phyloP scores from a whole-genome alignment of 1,140 invertebrate species.

The Harpegnathos saltator region DNA sequence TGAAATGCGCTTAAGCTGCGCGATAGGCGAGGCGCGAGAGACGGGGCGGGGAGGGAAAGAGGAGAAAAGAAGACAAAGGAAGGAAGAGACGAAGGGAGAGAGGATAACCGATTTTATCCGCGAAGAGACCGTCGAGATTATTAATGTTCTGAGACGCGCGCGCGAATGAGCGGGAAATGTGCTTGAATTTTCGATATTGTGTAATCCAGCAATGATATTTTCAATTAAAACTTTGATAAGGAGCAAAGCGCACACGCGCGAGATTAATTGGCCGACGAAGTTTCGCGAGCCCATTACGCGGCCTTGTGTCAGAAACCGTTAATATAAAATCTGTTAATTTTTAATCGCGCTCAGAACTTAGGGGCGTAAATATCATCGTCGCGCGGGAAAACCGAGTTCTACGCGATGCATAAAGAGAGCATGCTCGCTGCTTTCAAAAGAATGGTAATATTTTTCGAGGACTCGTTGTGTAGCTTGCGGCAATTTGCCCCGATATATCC shows the following conservation, averaged over 20 bases:
- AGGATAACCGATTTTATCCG: neutral
- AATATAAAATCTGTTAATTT: too few species aligned
- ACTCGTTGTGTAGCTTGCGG: neutral
- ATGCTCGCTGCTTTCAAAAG: neutral
- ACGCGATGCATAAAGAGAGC: too few species aligned
- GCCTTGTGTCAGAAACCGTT: neutral
- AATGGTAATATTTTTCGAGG: neutral
- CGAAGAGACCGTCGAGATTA: neutral
- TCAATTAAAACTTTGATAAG: constrained; percentile 10
- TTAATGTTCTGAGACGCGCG: neutral
- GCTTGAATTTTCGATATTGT: neutral
- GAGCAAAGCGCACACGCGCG: neutral
- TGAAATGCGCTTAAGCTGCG: neutral
- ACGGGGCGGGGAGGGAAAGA: neutral
- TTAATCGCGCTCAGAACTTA: too few species aligned
- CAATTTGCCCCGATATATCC: neutral
- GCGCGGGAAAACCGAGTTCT: too few species aligned
- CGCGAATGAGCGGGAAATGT: neutral
- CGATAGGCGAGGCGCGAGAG: too few species aligned
- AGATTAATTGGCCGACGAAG: neutral
- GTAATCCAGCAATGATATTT: neutral
- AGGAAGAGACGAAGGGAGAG: neutral
- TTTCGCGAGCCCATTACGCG: neutral
- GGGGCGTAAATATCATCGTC: too few species aligned
- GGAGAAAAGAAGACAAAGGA: neutral